Conservation (phyloP, 2,113 vertebrate genomes). For the Lagopus muta region DNA sequence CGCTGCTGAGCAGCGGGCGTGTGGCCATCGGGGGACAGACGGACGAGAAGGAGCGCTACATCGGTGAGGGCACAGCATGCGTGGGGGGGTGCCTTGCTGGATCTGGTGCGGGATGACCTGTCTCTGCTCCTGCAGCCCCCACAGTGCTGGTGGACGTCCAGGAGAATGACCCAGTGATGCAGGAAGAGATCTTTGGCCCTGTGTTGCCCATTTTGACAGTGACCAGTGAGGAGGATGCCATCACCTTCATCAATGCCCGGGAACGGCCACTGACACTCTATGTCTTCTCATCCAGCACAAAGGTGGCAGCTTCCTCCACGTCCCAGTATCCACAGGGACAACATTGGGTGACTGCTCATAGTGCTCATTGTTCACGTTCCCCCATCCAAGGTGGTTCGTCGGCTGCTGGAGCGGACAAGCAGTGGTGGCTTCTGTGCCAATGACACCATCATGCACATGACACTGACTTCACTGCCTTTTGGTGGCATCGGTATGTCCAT, state of each 20-base stretch:
- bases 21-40: conserved; percentile 86
- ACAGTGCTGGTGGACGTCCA: conserved; percentile 85
- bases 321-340: background rate
- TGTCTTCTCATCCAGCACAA: conserved; percentile 77
- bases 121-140: conserved; percentile 79
- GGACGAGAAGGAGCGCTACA: conserved; percentile 77
- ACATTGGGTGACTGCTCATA: too few species aligned
- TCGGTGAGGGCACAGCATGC: conserved; percentile 68
- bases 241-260: conserved; percentile 78
- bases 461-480: conserved; percentile 82
- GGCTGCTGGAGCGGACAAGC: conserved; percentile 80
- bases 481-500: conserved; percentile 85
- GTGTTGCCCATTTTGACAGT: conserved; percentile 84
- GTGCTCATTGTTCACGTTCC: too few species aligned
- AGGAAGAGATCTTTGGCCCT: conserved; percentile 90
- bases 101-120: too few species aligned
- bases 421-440: conserved; percentile 89
- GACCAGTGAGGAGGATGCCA: conserved; percentile 76
- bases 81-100: too few species aligned
- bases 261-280: conserved; percentile 86
- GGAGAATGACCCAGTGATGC: conserved; percentile 77
- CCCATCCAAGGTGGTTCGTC: conserved; percentile 55
- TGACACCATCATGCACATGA: conserved; percentile 83
- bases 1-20: conserved; percentile 75
- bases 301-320: conserved; percentile 8